phyloP scores from a whole-genome alignment of 2,113 vertebrate genomes.

The Actenoides hombroni region DNA sequence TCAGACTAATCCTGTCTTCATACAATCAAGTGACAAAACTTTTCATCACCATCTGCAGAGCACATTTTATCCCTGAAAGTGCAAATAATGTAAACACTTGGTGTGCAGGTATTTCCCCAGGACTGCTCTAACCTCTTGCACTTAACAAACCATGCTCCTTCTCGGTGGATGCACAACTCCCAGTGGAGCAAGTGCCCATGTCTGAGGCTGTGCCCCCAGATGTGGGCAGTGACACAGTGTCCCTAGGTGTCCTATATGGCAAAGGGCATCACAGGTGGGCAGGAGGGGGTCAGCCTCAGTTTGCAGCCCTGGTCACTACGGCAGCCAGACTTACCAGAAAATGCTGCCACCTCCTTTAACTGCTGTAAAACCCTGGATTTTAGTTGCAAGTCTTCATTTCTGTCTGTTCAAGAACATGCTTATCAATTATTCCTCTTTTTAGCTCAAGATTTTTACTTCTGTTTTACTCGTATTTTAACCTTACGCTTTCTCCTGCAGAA shows the following conservation, averaged over 20 bases:
- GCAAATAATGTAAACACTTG: background rate
- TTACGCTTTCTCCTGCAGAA: background rate
- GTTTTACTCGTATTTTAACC: background rate
- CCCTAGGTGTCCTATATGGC: background rate
- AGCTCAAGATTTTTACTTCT: background rate
- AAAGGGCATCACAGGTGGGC: rapidly evolving
- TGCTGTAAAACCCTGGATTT: background rate
- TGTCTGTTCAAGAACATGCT: background rate
- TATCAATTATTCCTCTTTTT: background rate
- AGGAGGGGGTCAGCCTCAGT: background rate
- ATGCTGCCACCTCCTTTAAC: background rate
- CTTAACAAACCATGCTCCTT: background rate
- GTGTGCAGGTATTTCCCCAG: background rate
- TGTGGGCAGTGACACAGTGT: background rate
- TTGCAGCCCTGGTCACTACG: background rate
- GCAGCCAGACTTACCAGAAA: background rate
- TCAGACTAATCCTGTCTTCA: too few relatives aligned
- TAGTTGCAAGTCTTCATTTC: background rate
- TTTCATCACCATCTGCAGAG: background rate
- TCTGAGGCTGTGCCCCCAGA: background rate
- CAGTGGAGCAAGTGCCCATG: rapidly evolving
- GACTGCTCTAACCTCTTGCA: rapidly evolving
- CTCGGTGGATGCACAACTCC: background rate
- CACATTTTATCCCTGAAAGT: background rate
- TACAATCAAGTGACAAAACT: background rate